Conservation (phyloP, 1,140 invertebrate species). For the Gryllus bimaculatus region DNA sequence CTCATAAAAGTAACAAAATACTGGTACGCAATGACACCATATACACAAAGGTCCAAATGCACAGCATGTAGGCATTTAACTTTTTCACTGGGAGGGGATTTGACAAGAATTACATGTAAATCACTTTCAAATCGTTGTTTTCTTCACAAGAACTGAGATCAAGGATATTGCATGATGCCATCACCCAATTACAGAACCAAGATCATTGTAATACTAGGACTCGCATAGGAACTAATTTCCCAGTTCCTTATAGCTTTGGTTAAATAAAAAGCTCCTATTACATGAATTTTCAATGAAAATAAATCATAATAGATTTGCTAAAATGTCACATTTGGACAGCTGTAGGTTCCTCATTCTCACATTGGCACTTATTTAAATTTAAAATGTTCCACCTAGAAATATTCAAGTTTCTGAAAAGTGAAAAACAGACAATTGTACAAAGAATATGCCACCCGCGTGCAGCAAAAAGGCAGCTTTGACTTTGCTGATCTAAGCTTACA, state of each 20-base stretch:
- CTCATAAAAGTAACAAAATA: conserved; percentile 12
- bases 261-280: conserved; percentile 18
- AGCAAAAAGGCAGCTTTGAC: conserved; percentile 8
- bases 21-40: conserved; percentile 10
- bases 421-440: conserved; percentile 15
- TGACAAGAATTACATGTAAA: conserved; percentile 14
- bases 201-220: conserved; percentile 16
- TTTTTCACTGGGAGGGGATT: neutral
- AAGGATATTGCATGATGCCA: conserved; percentile 36
- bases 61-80: conserved; percentile 9
- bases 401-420: conserved; percentile 15
- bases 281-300: conserved; percentile 11
- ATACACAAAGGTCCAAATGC: conserved; percentile 11
- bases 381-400: conserved; percentile 15
- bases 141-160: conserved; percentile 39
- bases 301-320: conserved; percentile 4
- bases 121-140: conserved; percentile 36
- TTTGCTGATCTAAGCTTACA: conserved; percentile 2
- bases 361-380: conserved; percentile 19
- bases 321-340: conserved; percentile 3
- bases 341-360: conserved; percentile 11
- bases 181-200: conserved; percentile 17
- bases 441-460: conserved; percentile 13
- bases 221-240: conserved; percentile 17
- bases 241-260: conserved; percentile 19